Evolutionary conservation across 2,888 invertebrate genomes (phyloP).

Genomic region (Monoplex corrugatus): DNA sequence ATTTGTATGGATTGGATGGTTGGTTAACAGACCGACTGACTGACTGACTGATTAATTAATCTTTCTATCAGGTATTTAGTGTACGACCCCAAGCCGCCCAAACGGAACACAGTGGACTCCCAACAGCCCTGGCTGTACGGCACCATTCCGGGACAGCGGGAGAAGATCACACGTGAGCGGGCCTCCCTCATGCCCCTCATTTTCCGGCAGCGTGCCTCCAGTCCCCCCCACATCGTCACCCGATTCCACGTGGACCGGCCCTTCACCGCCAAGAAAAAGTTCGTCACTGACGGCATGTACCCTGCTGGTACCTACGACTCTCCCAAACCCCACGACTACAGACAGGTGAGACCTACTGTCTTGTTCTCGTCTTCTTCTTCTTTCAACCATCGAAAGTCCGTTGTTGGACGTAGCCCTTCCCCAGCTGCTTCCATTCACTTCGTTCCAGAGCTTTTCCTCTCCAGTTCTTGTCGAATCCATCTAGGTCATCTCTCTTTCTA

Average conservation of each 20-base stretch:
- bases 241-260: constrained; percentile 72
- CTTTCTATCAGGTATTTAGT: constrained; percentile 65
- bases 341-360: constrained; percentile 75
- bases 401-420: too few relatives aligned
- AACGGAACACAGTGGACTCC: constrained; percentile 77
- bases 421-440: too few relatives aligned
- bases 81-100: constrained; percentile 77
- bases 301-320: constrained; percentile 66
- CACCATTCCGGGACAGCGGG: constrained; percentile 72
- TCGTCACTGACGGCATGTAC: constrained; percentile 73
- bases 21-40: too few relatives aligned
- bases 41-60: too few relatives aligned
- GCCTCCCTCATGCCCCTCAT: constrained; percentile 64
- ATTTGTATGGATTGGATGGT: too few relatives aligned
- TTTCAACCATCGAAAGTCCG: too few relatives aligned
- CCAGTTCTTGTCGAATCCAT: too few relatives aligned
- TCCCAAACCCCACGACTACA: constrained; percentile 77
- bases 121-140: constrained; percentile 79
- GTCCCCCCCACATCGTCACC: constrained; percentile 62
- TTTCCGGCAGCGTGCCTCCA: constrained; percentile 58
- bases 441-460: too few relatives aligned
- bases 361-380: too few relatives aligned
- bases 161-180: constrained; percentile 55
- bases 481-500: too few relatives aligned
- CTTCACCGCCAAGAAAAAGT: constrained; percentile 75